Conservation (phyloP, 1,140 invertebrate species). For the Bombyx mandarina region DNA sequence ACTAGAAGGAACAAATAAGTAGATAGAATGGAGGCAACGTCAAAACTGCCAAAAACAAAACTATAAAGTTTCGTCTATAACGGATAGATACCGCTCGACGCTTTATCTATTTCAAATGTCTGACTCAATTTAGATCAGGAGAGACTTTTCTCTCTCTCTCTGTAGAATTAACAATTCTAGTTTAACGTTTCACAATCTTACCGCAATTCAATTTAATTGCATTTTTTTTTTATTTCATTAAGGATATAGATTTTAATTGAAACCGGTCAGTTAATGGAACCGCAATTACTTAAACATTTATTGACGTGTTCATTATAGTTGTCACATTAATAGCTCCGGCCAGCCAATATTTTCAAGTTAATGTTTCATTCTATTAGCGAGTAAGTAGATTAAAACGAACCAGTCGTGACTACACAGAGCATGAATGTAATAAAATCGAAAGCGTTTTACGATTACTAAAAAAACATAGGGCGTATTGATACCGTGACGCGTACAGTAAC, state of each 20-base stretch:
- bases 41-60: slow-evolving; percentile 72
- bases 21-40: slow-evolving; percentile 52
- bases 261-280: slow-evolving; percentile 13
- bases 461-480: slow-evolving; percentile 32
- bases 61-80: slow-evolving; percentile 68
- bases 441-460: slow-evolving; percentile 46
- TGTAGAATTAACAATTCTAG: no score
- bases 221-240: slow-evolving; percentile 11
- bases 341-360: slow-evolving; percentile 27
- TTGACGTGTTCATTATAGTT: slow-evolving; percentile 26
- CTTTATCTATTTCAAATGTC: slow-evolving; percentile 65
- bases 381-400: slow-evolving; percentile 10
- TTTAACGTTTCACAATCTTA: no score
- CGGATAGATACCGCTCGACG: slow-evolving; percentile 41
- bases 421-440: slow-evolving; percentile 25
- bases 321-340: slow-evolving; percentile 18
- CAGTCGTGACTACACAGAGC: slow-evolving; percentile 21
- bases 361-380: slow-evolving; percentile 24
- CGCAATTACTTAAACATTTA: slow-evolving; percentile 28
- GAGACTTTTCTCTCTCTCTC: slow-evolving; percentile 14
- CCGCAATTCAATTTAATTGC: neutral
- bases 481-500: slow-evolving; percentile 32
- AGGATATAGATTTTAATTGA: slow-evolving; percentile 21
- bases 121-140: slow-evolving; percentile 52
- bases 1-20: slow-evolving; percentile 65